Evolutionary conservation across 2,888 invertebrate species (phyloP), one percentile per base, ranked within the genome.

Genomic region (Diaprepes abbreviatus): DNA sequence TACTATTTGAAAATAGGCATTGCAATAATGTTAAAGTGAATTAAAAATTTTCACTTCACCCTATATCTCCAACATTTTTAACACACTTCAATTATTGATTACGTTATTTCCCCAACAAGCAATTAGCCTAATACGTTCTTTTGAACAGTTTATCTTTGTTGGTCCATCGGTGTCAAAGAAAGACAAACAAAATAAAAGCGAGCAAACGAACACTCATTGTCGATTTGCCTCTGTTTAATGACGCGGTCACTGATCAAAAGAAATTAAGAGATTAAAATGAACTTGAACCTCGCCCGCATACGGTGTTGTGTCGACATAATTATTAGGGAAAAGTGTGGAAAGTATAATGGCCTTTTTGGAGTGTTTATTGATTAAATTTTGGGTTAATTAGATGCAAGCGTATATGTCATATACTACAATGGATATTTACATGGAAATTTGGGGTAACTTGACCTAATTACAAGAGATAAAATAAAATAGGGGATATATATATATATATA

Each of bases 271-370:
- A 48, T 48, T 48, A 48, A 28, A 48, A 28, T 48, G 48, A 48
- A 48, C 48, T 48, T 48, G 48, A 48, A 48, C 48, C 24, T 14
- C 24, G 48, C 48, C 48, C 48, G 48, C 48, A 48, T 48, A 3
- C 6, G 48, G 28, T 28, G 14, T 48, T 48, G 14, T 43, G 28
- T 14, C n/a, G 28, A 48, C 48, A 48, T 48, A 48, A 28, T 24
- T 48, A 24, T 10, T 24, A 48, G 48, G 24, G 7, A 24, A 45
- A 45, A 21, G n/a, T 48, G 48, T 21, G 24, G 14, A 21, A 33
- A 6, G 12, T 48, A 28, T 48, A 28, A 28, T 48, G 48, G 48
- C 24, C 24, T 48, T 12, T 45, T 28, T 28, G 28, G 14, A 28
- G 28, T 6, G 28, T 48, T 48, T 28, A 28, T 14, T 48, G 24